Base-by-base conservation (phyloP, 2,797 vertebrate genomes). In the Spea hammondii region DNA sequence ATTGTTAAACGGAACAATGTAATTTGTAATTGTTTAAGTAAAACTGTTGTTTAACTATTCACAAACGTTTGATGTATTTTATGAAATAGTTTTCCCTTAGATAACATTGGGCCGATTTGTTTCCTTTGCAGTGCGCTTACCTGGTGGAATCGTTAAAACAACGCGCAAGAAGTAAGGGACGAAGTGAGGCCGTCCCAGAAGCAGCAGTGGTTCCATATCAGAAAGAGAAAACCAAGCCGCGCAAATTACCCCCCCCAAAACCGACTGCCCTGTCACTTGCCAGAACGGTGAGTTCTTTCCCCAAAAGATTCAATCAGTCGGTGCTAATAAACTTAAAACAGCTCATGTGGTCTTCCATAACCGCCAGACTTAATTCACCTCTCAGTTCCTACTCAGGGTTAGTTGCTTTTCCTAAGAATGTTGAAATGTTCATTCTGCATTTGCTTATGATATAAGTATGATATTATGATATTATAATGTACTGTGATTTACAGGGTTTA, bases 71-170 rank as follows among this genome's bases (percentile, higher is more conserved):
- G 32, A 32, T 32, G 32, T 32, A 32, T 32, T 32, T 32, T 32
- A 1, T 32, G 32, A 32, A 32, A 32, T 32, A 32, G 32, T 32
- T 32, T 32, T 32, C 32, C 32, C 32, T 32, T 3, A 32, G 32
- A 32, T 32, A 32, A 32, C 32, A 32, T 32, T 32, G 32, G 32
- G 32, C 32, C 32, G 32, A 32, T 32, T 1, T 32, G 32, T 3
- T 32, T 48, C 13, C 10, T 10, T 59, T 76, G 50, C 88, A 95
- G 94, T 93, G 92, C 80, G 90, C 87, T 32, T 78, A 92, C 46
- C 83, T 95, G 0, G 86, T 93, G 86, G 88, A 93, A 65, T 90
- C 91, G 53, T 84, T 94, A 80, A 91, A 89, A 83, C 89, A 88
- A 46, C 89, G 86, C 45, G 83, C 89, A 11, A 69, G 86, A 49